Conservation (phyloP, 2,797 vertebrate species). For the Centroberyx gerrardi region DNA sequence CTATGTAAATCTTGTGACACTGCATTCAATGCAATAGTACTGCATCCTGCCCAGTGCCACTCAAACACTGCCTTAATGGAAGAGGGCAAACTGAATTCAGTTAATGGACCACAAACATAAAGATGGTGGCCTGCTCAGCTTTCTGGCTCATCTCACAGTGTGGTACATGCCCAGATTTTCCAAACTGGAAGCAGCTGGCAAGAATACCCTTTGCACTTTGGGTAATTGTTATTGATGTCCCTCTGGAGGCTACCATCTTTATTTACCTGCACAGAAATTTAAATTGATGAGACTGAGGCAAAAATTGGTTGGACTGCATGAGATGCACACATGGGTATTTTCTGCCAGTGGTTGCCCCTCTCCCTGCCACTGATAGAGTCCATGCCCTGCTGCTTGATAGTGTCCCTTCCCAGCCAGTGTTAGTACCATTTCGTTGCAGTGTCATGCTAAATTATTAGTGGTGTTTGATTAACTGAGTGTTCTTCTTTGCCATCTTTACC, state of each 20-base stretch:
- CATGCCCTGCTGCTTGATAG: background rate
- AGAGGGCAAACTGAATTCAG: conserved; percentile 31
- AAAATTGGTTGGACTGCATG: conserved; percentile 9
- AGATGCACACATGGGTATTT: conserved; percentile 7
- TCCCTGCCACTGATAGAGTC: background rate
- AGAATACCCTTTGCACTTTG: background rate
- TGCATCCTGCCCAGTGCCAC: too few species aligned
- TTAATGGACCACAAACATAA: conserved; percentile 48
- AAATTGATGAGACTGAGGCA: conserved; percentile 11
- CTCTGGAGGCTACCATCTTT: background rate
- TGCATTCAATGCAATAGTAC: background rate
- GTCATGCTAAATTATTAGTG: conserved; percentile 56
- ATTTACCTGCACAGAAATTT: conserved; percentile 11
- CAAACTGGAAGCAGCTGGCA: conserved; percentile 14
- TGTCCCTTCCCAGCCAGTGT: conserved; percentile 2
- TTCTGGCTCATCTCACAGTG: conserved; percentile 25
- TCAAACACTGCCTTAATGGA: conserved; percentile 1
- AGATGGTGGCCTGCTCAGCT: conserved; percentile 27
- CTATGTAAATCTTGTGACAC: too few species aligned
- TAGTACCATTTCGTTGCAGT: conserved; percentile 43
- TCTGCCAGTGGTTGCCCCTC: conserved; percentile 17
- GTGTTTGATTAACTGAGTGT: conserved; percentile 77
- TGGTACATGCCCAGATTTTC: background rate
- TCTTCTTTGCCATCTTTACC: conserved; percentile 77
- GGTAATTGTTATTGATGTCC: conserved; percentile 18